These are phyloP conservation scores for Drosophila punjabiensis DNA, from an alignment of 1,140 invertebrate species.

Conservation along the genomic window DNA sequence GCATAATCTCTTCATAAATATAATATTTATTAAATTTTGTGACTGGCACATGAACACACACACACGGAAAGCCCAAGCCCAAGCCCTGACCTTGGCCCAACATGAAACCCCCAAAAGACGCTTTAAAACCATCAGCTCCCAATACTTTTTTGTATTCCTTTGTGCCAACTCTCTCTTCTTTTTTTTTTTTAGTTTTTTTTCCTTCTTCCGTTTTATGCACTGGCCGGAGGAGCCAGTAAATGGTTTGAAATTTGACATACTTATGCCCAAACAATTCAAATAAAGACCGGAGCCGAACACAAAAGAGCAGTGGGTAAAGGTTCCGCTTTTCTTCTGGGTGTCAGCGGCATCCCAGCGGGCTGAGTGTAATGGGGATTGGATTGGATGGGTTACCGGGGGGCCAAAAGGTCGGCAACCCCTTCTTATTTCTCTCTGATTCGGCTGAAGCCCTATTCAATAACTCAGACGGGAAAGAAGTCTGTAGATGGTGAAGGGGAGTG, in stretches of 20 bases:
- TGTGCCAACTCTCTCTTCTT: conserved; percentile 4
- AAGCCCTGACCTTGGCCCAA: conserved; percentile 34
- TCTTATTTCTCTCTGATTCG: conserved; percentile 5
- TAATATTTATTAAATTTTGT: conserved; percentile 55
- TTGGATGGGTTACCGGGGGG: conserved; percentile 37
- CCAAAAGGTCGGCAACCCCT: conserved; percentile 71
- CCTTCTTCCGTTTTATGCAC: conserved; percentile 31
- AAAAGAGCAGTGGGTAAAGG: conserved; percentile 48
- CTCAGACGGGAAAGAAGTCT: conserved; percentile 32
- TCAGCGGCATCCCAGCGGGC: conserved; percentile 33
- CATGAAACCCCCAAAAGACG: conserved; percentile 37
- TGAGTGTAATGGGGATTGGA: conserved; percentile 13
- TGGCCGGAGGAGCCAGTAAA: conserved; percentile 46
- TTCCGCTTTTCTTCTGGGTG: conserved; percentile 40
- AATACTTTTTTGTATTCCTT: conserved; percentile 21
- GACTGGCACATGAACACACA: neutral
- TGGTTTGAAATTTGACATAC: conserved; percentile 58
- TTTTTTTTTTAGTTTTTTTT: neutral
- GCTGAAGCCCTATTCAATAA: conserved; percentile 64
- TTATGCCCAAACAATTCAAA: conserved; percentile 57
- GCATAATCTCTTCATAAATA: conserved; percentile 47
- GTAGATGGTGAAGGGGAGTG: neutral
- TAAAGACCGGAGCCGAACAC: conserved; percentile 45
- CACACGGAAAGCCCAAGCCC: neutral
- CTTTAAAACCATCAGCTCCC: conserved; percentile 46